phyloP scores from a whole-genome alignment of 2,113 vertebrate species.

The Hirundichthys speculiger region DNA sequence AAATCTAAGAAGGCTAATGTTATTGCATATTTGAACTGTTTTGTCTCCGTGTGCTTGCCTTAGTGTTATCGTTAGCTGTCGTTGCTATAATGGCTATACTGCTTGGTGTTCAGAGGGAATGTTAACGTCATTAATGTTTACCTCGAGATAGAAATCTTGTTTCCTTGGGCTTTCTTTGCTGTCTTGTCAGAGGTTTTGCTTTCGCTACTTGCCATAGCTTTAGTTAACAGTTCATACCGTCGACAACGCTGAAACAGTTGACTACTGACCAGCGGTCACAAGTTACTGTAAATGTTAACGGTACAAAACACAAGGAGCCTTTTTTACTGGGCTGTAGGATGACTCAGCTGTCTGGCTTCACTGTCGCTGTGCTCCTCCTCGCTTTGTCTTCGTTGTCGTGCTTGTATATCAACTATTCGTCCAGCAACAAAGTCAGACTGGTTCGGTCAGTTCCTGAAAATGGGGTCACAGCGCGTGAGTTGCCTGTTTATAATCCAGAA shows the following conservation, averaged over 20 bases:
- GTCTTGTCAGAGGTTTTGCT: no score
- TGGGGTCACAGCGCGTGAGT: fast-evolving
- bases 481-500: background rate
- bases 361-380: constrained; percentile 8
- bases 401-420: background rate
- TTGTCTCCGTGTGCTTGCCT: constrained; percentile 37
- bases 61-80: constrained; percentile 16
- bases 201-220: no score
- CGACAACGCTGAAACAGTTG: background rate
- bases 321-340: constrained; percentile 1
- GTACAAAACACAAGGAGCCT: background rate
- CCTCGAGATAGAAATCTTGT: no score
- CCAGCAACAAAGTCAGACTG: background rate
- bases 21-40: background rate
- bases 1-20: no score
- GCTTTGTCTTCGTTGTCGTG: constrained; percentile 12
- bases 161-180: no score
- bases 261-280: background rate
- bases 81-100: no score
- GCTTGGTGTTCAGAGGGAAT: no score
- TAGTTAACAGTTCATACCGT: background rate
- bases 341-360: background rate
- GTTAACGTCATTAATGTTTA: no score
- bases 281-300: background rate
- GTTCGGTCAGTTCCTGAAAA: background rate